phyloP scores from a whole-genome alignment of 2,113 vertebrate species.

The Centropus unirufus region DNA sequence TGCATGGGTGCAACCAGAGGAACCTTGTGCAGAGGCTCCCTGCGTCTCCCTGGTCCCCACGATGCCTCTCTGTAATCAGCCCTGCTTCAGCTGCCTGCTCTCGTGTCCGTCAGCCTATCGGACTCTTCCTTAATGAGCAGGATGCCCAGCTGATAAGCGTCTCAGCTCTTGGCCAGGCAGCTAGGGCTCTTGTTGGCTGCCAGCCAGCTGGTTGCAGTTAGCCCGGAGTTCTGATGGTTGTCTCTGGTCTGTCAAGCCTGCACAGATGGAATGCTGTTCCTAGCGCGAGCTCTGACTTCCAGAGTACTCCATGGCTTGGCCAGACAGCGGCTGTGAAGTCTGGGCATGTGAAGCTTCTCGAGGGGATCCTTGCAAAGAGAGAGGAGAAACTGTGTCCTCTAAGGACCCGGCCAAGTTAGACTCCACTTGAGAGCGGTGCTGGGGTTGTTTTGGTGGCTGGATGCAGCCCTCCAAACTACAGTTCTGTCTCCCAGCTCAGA shows the following conservation, averaged over 20 bases:
- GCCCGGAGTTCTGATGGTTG: constrained; percentile 14
- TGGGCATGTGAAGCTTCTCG: background rate
- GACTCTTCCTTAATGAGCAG: background rate
- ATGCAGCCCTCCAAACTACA: background rate
- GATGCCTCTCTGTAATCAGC: background rate
- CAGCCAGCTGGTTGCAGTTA: constrained; percentile 11
- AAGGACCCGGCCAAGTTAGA: background rate
- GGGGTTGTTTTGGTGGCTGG: background rate
- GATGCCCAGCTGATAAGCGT: constrained; percentile 16
- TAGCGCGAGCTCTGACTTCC: constrained; percentile 14
- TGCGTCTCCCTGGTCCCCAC: background rate
- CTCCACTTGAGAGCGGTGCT: background rate
- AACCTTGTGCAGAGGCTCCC: background rate
- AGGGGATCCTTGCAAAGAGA: background rate
- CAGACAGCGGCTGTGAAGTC: background rate
- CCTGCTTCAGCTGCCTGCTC: background rate
- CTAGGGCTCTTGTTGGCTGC: background rate
- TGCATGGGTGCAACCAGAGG: background rate
- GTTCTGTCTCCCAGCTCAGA: background rate
- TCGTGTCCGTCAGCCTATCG: background rate
- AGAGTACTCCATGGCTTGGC: background rate
- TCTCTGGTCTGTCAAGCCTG: constrained; percentile 31
- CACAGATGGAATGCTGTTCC: constrained; percentile 44
- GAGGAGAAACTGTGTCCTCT: background rate
- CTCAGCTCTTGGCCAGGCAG: background rate